Percentiles rank a stretch among this genome's conserved stretches.
Conservation (phyloP, 2,888 invertebrate species). For the Coleophora flavipennella region DNA sequence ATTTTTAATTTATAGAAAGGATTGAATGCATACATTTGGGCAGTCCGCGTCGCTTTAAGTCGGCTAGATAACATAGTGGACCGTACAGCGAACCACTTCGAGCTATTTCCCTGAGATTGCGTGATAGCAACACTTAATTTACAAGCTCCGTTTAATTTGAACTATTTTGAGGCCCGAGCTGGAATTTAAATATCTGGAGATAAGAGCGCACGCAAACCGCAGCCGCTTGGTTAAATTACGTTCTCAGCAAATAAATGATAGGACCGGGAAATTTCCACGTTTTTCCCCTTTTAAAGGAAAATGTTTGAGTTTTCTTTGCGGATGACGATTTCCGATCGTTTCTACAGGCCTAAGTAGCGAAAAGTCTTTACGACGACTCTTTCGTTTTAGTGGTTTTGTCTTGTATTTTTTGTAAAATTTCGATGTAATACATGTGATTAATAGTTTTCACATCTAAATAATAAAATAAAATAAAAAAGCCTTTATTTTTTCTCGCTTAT, state of each 20-base stretch:
- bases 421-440: too few species aligned
- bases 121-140: conserved; percentile 72
- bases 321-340: conserved; percentile 4
- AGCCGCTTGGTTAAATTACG: conserved; percentile 44
- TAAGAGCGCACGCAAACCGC: conserved; percentile 65
- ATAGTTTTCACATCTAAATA: too few species aligned
- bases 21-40: too few species aligned
- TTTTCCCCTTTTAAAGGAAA: conserved; percentile 9
- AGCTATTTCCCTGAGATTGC: conserved; percentile 64
- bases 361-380: not conserved
- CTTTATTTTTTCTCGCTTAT: too few species aligned
- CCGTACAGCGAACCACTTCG: conserved; percentile 57
- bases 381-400: too few species aligned
- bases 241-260: conserved; percentile 48
- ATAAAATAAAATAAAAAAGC: too few species aligned
- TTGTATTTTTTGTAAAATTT: too few species aligned
- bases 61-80: conserved; percentile 47
- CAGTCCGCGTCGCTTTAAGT: too few species aligned
- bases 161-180: conserved; percentile 56
- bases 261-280: conserved; percentile 25
- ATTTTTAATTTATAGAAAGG: too few species aligned
- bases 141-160: conserved; percentile 63
- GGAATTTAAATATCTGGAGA: conserved; percentile 63
- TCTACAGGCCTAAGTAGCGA: not conserved
- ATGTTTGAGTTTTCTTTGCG: conserved; percentile 3